Evolutionary conservation across 2,797 vertebrate genomes (phyloP).

Genomic region (Pelobates cultripes): DNA sequence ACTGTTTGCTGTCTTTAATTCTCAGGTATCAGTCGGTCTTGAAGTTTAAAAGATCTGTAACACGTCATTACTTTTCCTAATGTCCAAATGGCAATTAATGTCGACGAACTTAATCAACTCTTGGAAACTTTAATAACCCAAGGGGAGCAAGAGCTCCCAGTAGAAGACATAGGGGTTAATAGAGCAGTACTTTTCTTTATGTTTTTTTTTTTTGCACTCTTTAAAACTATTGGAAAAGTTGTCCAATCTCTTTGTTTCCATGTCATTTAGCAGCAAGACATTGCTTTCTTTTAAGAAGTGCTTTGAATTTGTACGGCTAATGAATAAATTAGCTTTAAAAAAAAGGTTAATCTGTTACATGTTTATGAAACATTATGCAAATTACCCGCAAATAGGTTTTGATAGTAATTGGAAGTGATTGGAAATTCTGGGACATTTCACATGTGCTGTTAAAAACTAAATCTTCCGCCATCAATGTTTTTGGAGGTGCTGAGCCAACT

Average conservation of each 20-base stretch:
- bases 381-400: slow-evolving; percentile 72
- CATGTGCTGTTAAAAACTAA: neutral
- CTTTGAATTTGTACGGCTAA: slow-evolving; percentile 79
- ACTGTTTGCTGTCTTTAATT: neutral
- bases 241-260: slow-evolving; percentile 76
- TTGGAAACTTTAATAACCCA: slow-evolving; percentile 1
- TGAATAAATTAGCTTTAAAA: slow-evolving; percentile 81
- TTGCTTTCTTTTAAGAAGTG: slow-evolving; percentile 77
- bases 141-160: too few relatives aligned
- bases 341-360: slow-evolving; percentile 80
- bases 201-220: slow-evolving; percentile 48
- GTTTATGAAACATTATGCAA: slow-evolving; percentile 84
- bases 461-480: neutral
- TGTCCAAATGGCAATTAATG: slow-evolving; percentile 68
- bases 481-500: neutral
- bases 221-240: slow-evolving; percentile 67
- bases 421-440: slow-evolving; percentile 72
- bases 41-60: slow-evolving; percentile 46
- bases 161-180: slow-evolving; percentile 6
- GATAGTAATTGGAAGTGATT: slow-evolving; percentile 78
- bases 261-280: slow-evolving; percentile 78
- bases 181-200: neutral
- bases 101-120: slow-evolving; percentile 72
- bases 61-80: slow-evolving; percentile 68
- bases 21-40: neutral